Evolutionary conservation across 2,113 vertebrate species (phyloP), one percentile per base, ranked within the genome.

Genomic region (Centropus unirufus): DNA sequence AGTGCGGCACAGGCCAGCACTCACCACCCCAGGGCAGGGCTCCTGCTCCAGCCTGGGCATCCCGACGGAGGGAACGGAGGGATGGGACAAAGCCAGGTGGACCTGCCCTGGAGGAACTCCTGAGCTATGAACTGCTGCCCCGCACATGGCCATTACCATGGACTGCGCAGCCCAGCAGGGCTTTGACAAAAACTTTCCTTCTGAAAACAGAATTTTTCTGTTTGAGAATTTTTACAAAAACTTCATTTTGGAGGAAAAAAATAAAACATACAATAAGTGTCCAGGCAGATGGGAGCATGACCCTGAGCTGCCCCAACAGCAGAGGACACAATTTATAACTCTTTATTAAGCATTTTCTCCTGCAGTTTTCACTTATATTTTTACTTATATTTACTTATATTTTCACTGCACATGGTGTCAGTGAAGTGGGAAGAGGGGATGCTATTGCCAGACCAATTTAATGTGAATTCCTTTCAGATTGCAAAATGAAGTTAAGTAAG

Each of bases 401-500:
- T n/a, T n/a, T n/a, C n/a, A n/a, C 75, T 7, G 30, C 0, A 21
- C 18, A 4, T 1, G 2, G 23, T n/a, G 15, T 3, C 21, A 32
- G n/a, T 8, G 34, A 49, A 23, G 57, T 5, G 23, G 42, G 34
- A 44, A 72, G 24, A n/a, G 36, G 16, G 14, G 36, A 18, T 0
- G 8, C 30, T 69, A 11, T 5, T 3, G 0, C 47, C 20, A 32
- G 11, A 36, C 8, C 17, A 10, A 12, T 20, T 59, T 30, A 23
- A 55, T 2, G 36, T 14, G 52, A 46, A 46, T 8, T 46, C 17
- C 19, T 46, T 36, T 36, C 36, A 36, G 36, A 36, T 19, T 95
- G 64, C 89, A 63, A 91, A 97, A 91, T 75, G 89, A 95, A 96
- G 96, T 57, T 62, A 89, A 91, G 84, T 76, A 88, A 77, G 87